Conservation (phyloP, 1,140 invertebrate species). For the Papilio aristodemus region DNA sequence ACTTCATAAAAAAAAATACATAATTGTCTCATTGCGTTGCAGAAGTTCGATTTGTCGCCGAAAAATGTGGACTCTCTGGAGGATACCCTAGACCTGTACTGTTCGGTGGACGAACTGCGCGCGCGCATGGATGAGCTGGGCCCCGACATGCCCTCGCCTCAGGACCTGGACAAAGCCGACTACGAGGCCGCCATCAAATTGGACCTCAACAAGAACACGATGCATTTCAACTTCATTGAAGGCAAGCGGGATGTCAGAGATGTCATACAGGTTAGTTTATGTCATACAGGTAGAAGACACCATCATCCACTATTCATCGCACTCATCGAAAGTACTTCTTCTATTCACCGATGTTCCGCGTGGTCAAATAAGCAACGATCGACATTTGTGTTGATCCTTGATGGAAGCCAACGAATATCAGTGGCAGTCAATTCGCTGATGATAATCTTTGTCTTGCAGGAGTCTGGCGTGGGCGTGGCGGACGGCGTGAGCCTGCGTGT, state of each 20-base stretch:
- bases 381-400: too few species aligned
- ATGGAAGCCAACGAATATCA: too few species aligned
- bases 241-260: constrained; percentile 71
- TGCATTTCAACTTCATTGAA: constrained; percentile 79
- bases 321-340: too few species aligned
- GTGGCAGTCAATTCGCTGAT: too few species aligned
- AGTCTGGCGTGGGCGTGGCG: constrained; percentile 45
- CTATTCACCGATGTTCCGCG: too few species aligned
- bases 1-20: too few species aligned
- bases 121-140: constrained; percentile 77
- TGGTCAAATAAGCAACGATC: too few species aligned
- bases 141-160: constrained; percentile 56
- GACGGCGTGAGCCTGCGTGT: constrained; percentile 80
- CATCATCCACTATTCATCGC: too few species aligned
- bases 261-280: constrained; percentile 77
- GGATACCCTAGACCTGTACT: constrained; percentile 82
- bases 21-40: constrained; percentile 41
- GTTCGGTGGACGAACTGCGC: constrained; percentile 83
- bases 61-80: constrained; percentile 76
- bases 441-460: constrained; percentile 37
- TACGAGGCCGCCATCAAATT: constrained; percentile 60
- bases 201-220: constrained; percentile 72
- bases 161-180: constrained; percentile 51
- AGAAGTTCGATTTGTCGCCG: constrained; percentile 72
- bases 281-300: too few species aligned